Conservation (phyloP, 2,888 invertebrate genomes). For the Lasioglossum zephyrum region DNA sequence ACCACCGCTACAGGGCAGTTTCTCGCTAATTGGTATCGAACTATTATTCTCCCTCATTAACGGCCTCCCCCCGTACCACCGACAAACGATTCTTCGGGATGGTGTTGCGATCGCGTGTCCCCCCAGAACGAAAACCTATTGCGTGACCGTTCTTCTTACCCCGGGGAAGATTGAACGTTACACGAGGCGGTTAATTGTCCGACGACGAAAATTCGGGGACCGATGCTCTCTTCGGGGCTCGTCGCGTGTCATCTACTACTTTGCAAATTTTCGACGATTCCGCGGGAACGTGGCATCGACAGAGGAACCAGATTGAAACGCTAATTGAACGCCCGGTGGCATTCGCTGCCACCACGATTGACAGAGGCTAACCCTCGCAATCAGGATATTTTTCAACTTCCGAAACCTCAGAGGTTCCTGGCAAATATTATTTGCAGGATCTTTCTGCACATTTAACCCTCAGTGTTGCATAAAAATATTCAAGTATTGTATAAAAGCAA, state of each 20-base stretch:
- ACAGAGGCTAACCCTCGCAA: background rate
- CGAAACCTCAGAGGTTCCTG: background rate
- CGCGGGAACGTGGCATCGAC: background rate
- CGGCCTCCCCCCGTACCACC: slow-evolving; percentile 68
- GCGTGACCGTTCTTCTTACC: slow-evolving; percentile 25
- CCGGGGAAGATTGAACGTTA: slow-evolving; percentile 27
- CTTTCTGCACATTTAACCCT: too few relatives aligned
- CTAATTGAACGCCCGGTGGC: background rate
- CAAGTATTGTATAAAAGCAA: too few relatives aligned
- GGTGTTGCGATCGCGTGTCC: slow-evolving; percentile 40
- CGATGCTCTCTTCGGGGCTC: slow-evolving; percentile 19
- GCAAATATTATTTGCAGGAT: background rate
- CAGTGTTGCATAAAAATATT: too few relatives aligned
- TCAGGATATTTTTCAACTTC: background rate
- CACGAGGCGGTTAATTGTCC: slow-evolving; percentile 20
- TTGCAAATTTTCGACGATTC: slow-evolving; percentile 6
- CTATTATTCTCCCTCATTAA: slow-evolving; percentile 83
- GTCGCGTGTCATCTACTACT: slow-evolving; percentile 14
- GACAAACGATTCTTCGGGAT: slow-evolving; percentile 56
- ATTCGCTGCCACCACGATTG: background rate
- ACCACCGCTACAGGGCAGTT: slow-evolving; percentile 76
- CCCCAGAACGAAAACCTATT: slow-evolving; percentile 14
- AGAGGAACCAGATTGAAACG: background rate
- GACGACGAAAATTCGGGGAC: slow-evolving; percentile 28
- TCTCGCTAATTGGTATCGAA: slow-evolving; percentile 84